Evolutionary conservation across 2,797 vertebrate genomes (phyloP), one percentile per base, ranked within the genome.

Genomic region (Dermochelys coriacea): DNA sequence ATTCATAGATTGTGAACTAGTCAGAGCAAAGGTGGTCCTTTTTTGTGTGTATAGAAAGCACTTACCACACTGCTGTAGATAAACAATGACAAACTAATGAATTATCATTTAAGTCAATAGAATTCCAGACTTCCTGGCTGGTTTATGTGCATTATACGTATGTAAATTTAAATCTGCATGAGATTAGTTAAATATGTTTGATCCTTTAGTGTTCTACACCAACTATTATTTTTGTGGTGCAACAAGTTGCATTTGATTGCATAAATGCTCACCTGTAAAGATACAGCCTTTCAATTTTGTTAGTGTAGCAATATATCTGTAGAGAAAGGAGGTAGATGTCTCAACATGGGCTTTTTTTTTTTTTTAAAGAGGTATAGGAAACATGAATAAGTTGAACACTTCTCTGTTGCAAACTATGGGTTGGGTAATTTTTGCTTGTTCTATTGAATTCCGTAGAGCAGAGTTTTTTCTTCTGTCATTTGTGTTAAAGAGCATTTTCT

Each of bases 391-490:
- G 91, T 10, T 83, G 59, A 80, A 10, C 27, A 41, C 9, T 41
- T 86, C 61, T 86, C 27, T 54, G 12, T 90, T 85, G 3, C 23
- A 86, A 85, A 12, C 61, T 93, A 41, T 1, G 3, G 16, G 1
- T 71, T 91, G 77, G 54, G 29, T 68, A 61, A 21, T 84, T 11
- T 52, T 34, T 91, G 0, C 37, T 92, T 88, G 19, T 85, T 3
- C 92, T 92, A 84, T 55, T 19, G 49, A 82, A 29, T 95, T 4
- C 45, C 93, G 18, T n/a, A 47, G 27, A 80, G 37, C 80, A 3
- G 78, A 86, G 88, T 8, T 90, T 86, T 86, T 31, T 86, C 90
- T 83, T 45, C 34, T 11, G 29, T 93, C 31, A 1, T 4, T 93
- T 95, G 50, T 27, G 59, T 51, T 75, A 45, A 74, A 87, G 93